Evolutionary conservation across 2,888 invertebrate genomes (phyloP), one percentile per base, ranked within the genome.

Genomic region (Malacosoma neustria): DNA sequence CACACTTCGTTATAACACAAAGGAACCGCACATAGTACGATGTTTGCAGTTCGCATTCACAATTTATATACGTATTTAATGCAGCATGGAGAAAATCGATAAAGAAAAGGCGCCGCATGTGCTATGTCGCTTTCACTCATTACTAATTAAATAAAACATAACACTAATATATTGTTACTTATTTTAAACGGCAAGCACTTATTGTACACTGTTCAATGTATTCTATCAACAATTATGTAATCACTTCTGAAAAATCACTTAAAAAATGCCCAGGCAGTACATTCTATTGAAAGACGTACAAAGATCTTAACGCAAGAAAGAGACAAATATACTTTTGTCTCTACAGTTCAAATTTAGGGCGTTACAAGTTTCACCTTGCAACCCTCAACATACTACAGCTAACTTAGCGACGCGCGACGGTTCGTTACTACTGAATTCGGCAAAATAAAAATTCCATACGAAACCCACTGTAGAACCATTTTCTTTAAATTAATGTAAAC

Each of bases 81-180:
- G 80, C 84, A 76, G 84, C 75, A 77, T 72, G 69, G 72, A 73
- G 79, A 84, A 82, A 84, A 84, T 84, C 84, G 80, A 84, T 84
- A 84, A 76, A 73, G 72, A 73, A 75, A 74, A 76, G 64, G 68
- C 73, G 72, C 72, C 73, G 66, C 72, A 72, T 72, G 71, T 72
- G 71, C 70, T 72, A 72, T 71, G 71, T 68, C 57, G 67, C 63
- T 61, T 51, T 60, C 63, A 59, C 60, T 64, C 61, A 56, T 69
- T 61, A 66, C 66, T 48, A 59, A 64, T 59, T 69, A 56, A 60
- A 57, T 59, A 56, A n/a, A n/a, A n/a, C n/a, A n/a, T n/a, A n/a
- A n/a, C n/a, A n/a, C n/a, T n/a, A n/a, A n/a, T n/a, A n/a, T n/a
- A n/a, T n/a, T n/a, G n/a, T n/a, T n/a, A n/a, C n/a, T n/a, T n/a